Evolutionary conservation across 2,113 vertebrate species (phyloP).

Genomic region (Corvus hawaiiensis): DNA sequence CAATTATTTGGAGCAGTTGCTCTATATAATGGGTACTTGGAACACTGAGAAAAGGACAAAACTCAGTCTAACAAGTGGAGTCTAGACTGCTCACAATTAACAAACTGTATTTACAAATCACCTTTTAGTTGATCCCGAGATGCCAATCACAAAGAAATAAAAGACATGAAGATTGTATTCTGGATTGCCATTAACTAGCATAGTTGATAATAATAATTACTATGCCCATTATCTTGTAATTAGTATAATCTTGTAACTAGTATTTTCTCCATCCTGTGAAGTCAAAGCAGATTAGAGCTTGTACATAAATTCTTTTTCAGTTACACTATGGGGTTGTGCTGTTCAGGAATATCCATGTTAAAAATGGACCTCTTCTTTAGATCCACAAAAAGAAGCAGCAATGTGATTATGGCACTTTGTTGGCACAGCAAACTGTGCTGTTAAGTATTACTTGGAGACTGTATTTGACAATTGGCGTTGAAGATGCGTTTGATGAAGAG

Average conservation of each 20-base stretch:
- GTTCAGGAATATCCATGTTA: neutral
- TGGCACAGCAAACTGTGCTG: neutral
- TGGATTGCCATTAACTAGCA: neutral
- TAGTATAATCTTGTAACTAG: neutral
- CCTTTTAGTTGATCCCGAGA: neutral
- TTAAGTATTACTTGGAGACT: neutral
- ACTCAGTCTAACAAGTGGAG: neutral
- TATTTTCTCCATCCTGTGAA: neutral
- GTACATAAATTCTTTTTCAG: neutral
- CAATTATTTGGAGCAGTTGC: neutral
- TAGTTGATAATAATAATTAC: neutral
- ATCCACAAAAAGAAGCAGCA: neutral
- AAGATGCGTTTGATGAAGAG: neutral
- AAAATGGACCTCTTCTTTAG: neutral
- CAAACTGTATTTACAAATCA: neutral
- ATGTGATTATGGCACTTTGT: neutral
- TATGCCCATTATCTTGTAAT: neutral
- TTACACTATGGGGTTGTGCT: rapidly evolving
- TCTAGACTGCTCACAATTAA: neutral
- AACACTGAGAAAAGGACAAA: neutral
- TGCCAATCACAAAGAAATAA: neutral
- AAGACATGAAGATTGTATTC: neutral
- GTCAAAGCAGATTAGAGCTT: neutral
- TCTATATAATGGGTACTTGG: neutral
- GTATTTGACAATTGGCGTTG: neutral